Conservation (phyloP, 2,888 invertebrate species). For the Herminia tarsipennalis region DNA sequence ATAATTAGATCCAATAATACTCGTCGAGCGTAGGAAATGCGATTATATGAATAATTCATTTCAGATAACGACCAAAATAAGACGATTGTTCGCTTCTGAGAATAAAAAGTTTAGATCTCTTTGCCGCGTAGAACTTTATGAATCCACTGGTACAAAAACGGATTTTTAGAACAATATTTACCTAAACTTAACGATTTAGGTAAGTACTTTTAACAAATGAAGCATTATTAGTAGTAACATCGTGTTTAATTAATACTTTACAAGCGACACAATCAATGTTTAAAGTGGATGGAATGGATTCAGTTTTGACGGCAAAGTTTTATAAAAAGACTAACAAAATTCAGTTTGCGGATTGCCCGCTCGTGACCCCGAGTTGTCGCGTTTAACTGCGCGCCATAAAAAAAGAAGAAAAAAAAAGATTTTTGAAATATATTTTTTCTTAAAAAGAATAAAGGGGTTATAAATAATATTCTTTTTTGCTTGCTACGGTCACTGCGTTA, state of each 20-base stretch:
- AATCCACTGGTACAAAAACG: constrained; percentile 17
- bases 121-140: constrained; percentile 34
- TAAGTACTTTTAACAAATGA: no score
- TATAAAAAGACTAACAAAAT: constrained; percentile 33
- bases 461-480: constrained; percentile 66
- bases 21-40: constrained; percentile 65
- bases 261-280: no score
- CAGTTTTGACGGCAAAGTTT: background rate
- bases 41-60: constrained; percentile 79
- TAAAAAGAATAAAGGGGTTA: constrained; percentile 60
- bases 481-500: constrained; percentile 41
- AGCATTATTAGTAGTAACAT: no score
- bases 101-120: constrained; percentile 61
- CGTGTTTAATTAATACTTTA: no score
- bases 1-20: constrained; percentile 62
- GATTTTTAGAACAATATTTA: constrained; percentile 4
- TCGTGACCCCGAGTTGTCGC: constrained; percentile 60
- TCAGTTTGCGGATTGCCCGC: constrained; percentile 53
- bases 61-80: constrained; percentile 74
- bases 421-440: constrained; percentile 53
- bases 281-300: background rate
- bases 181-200: no score
- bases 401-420: constrained; percentile 47
- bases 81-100: constrained; percentile 75
- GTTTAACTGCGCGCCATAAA: constrained; percentile 65